Conservation (phyloP, 1,140 invertebrate genomes). For the Eufriesea mexicana region DNA sequence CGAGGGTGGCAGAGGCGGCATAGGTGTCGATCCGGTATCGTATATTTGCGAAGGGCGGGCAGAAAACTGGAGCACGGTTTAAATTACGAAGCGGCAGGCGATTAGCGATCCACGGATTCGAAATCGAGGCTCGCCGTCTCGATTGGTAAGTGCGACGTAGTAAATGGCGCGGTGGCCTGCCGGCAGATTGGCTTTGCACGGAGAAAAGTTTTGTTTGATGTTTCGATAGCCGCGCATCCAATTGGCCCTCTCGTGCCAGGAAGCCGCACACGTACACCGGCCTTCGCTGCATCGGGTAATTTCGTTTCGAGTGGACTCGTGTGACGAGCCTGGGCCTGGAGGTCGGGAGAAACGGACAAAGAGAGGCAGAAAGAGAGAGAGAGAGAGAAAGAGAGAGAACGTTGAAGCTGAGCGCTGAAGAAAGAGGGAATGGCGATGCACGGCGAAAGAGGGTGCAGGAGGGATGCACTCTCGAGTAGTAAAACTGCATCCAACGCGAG, state of each 20-base stretch:
- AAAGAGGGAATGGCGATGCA: neutral
- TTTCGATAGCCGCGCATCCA: conserved; percentile 57
- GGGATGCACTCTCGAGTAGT: conserved; percentile 19
- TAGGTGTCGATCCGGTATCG: conserved; percentile 20
- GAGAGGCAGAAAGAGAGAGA: neutral
- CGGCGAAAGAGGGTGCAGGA: neutral
- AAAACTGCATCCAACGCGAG: conserved; percentile 37
- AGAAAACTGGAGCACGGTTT: conserved; percentile 49
- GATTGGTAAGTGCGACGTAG: conserved; percentile 48
- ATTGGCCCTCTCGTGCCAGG: conserved; percentile 38
- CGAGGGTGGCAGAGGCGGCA: neutral
- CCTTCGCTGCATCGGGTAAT: conserved; percentile 45
- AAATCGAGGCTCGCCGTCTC: conserved; percentile 1
- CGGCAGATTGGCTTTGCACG: conserved; percentile 48
- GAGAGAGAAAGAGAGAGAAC: neutral
- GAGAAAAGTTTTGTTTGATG: conserved; percentile 53
- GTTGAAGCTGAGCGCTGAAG: too few species aligned
- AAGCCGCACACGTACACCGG: conserved; percentile 26
- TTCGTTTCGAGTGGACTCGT: conserved; percentile 59
- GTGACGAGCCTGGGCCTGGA: conserved; percentile 27
- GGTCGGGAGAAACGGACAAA: neutral
- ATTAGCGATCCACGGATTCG: conserved; percentile 27
- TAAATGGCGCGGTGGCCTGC: conserved; percentile 5
- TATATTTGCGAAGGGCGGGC: conserved; percentile 14
- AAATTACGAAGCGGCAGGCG: conserved; percentile 23